Percentiles rank a stretch among this genome's conserved stretches.
Conservation (phyloP, 2,888 invertebrate genomes). For the Pedicia rivosa region DNA sequence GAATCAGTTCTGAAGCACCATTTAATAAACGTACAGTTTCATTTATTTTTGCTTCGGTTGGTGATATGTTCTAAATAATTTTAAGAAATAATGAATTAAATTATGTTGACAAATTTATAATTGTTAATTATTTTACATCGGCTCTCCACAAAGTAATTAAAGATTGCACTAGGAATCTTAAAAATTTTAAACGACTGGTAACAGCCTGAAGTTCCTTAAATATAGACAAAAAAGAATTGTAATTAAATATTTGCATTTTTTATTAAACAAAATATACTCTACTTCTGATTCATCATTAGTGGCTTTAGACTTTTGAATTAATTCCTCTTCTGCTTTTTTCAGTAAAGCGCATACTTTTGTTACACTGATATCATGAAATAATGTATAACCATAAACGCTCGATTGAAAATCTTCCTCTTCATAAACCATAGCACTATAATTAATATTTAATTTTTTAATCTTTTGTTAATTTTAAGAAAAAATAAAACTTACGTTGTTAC, state of each 20-base stretch:
- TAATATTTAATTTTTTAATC: constrained; percentile 2
- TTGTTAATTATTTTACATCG: too few species aligned
- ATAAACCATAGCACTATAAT: constrained; percentile 33
- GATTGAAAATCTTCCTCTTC: constrained; percentile 96
- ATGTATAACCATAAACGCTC: constrained; percentile 71
- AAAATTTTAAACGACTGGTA: constrained; percentile 70
- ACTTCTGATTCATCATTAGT: constrained; percentile 34
- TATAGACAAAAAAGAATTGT: constrained; percentile 26
- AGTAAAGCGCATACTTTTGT: constrained; percentile 62
- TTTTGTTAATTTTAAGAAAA: too few species aligned
- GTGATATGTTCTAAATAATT: constrained; percentile 36
- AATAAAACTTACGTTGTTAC: constrained; percentile 26
- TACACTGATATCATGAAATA: constrained; percentile 59
- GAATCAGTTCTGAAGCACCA: constrained; percentile 69
- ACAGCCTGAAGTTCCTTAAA: constrained; percentile 49
- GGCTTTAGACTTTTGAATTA: constrained; percentile 45
- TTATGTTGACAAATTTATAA: too few species aligned
- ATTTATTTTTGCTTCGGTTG: constrained; percentile 35
- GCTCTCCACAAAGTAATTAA: constrained; percentile 30
- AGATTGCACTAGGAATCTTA: constrained; percentile 71
- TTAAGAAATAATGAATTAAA: too few species aligned
- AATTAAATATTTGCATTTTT: not conserved
- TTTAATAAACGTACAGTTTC: constrained; percentile 70
- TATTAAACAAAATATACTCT: too few species aligned
- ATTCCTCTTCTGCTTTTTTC: constrained; percentile 77